phyloP scores from a whole-genome alignment of 1,140 invertebrate species.

The Chionoecetes opilio region DNA sequence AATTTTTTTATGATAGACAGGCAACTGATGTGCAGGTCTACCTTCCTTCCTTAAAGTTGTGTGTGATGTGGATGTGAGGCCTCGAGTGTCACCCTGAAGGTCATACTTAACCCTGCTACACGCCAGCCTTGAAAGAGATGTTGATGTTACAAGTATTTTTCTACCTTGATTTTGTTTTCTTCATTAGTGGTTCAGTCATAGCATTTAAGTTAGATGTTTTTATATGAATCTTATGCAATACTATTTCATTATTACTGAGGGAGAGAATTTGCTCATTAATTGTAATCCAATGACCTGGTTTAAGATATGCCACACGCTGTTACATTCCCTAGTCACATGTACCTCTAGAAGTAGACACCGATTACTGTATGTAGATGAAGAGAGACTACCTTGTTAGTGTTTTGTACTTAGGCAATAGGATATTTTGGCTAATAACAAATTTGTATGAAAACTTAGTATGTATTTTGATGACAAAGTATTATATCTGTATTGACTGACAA shows the following conservation, averaged over 20 bases:
- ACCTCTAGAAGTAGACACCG: constrained; percentile 57
- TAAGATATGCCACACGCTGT: constrained; percentile 55
- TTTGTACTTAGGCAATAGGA: constrained; percentile 51
- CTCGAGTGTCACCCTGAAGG: not conserved
- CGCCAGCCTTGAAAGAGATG: not conserved
- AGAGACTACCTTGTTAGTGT: constrained; percentile 41
- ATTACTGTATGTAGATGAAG: constrained; percentile 45
- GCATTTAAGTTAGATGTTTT: not conserved
- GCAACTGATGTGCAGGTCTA: not conserved
- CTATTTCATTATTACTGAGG: constrained; percentile 30
- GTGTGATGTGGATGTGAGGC: not conserved
- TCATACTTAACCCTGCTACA: not conserved
- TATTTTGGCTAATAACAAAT: constrained; percentile 30
- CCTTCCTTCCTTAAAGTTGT: too few relatives aligned
- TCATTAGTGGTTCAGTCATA: not conserved
- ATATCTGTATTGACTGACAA: constrained; percentile 18
- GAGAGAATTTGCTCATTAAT: constrained; percentile 55
- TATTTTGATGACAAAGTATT: constrained; percentile 31
- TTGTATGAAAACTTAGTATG: not conserved
- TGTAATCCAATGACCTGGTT: constrained; percentile 44
- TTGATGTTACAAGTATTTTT: constrained; percentile 31
- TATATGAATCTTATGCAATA: constrained; percentile 20
- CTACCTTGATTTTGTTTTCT: not conserved
- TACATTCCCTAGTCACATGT: constrained; percentile 65
- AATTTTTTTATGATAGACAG: not conserved